phyloP scores from a whole-genome alignment of 2,888 invertebrate species.

The Dimorphilus gyrociliatus region DNA sequence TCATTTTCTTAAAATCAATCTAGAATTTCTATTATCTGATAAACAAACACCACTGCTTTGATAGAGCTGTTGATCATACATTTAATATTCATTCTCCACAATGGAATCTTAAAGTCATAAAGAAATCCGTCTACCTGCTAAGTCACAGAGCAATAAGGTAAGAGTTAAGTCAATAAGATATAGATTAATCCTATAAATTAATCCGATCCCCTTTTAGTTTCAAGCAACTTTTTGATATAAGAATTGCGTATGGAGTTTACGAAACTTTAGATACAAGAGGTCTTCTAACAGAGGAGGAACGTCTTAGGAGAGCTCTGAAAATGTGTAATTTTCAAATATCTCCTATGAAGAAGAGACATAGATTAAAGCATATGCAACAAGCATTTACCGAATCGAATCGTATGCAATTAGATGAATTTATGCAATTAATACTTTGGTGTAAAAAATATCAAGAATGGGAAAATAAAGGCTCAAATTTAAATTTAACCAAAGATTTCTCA shows the following conservation, averaged over 20 bases:
- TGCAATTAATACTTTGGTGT: constrained; percentile 29
- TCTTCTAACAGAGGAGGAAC: constrained; percentile 17
- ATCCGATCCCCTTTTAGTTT: too few relatives aligned
- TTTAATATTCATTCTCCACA: constrained; percentile 29
- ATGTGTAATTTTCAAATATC: constrained; percentile 29
- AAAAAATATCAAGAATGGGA: neutral
- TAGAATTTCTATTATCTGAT: constrained; percentile 20
- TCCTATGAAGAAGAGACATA: constrained; percentile 28
- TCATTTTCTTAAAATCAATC: constrained; percentile 1
- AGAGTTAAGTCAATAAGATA: constrained; percentile 1
- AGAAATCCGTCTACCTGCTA: constrained; percentile 15
- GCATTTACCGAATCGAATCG: constrained; percentile 21
- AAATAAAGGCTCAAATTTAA: neutral
- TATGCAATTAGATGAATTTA: constrained; percentile 28
- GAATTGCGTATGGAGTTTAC: constrained; percentile 26
- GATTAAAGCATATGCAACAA: constrained; percentile 26
- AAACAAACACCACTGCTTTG: constrained; percentile 18
- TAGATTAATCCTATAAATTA: neutral
- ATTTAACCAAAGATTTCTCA: neutral
- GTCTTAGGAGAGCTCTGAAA: constrained; percentile 25
- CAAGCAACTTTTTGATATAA: constrained; percentile 21
- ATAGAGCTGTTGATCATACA: constrained; percentile 20
- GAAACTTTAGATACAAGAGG: constrained; percentile 28
- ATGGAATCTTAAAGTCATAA: constrained; percentile 25
- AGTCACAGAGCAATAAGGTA: constrained; percentile 12